Conservation (phyloP, 2,888 invertebrate genomes). For the Eretmocerus hayati region DNA sequence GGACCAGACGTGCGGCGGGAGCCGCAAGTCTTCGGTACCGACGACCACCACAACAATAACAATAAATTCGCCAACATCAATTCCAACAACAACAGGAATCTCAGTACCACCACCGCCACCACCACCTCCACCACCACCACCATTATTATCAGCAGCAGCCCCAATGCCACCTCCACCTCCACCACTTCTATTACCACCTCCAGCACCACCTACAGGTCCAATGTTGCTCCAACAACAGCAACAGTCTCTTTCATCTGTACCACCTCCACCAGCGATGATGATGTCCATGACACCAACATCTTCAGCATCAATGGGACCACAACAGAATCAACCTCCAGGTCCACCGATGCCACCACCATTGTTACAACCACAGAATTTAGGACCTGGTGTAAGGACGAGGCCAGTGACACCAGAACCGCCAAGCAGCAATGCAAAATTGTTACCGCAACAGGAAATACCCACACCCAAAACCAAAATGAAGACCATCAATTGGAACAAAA, state of each 20-base stretch:
- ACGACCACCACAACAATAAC: conserved; percentile 33
- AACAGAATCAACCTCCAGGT: not conserved
- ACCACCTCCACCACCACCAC: conserved; percentile 44
- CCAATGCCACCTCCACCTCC: conserved; percentile 13
- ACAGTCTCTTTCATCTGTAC: conserved; percentile 23
- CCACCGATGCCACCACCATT: conserved; percentile 42
- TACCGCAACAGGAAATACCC: conserved; percentile 88
- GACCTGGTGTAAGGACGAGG: conserved; percentile 28
- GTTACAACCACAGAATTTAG: conserved; percentile 37
- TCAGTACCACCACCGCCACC: conserved; percentile 49
- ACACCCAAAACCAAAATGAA: conserved; percentile 95
- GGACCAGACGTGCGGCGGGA: conserved; percentile 40
- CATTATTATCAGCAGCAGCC: conserved; percentile 33
- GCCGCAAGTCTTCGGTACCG: conserved; percentile 41
- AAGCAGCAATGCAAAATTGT: conserved; percentile 50
- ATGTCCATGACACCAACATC: conserved; percentile 17
- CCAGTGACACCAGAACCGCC: conserved; percentile 39
- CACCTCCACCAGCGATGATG: conserved; percentile 42
- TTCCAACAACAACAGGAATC: conserved; percentile 1
- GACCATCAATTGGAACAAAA: conserved; percentile 96
- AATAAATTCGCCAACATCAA: conserved; percentile 48
- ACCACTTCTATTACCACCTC: conserved; percentile 23
- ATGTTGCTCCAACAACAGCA: conserved; percentile 20
- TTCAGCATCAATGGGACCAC: not conserved
- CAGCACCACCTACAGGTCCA: conserved; percentile 41